Evolutionary conservation across 2,888 invertebrate genomes (phyloP).

Genomic region (Dryobotodes eremita): DNA sequence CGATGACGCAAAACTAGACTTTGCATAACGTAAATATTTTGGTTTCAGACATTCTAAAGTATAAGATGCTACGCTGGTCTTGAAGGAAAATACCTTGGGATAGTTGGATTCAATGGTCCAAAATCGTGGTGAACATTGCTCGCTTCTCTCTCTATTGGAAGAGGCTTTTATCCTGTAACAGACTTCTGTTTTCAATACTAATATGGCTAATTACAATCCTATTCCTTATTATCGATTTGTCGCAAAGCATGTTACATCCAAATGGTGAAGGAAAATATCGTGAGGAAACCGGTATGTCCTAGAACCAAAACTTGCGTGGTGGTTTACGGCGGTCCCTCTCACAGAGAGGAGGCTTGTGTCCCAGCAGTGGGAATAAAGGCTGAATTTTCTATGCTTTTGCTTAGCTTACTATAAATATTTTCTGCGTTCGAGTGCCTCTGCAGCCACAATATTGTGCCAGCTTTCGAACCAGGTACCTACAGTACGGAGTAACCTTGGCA

Average conservation of each 20-base stretch:
- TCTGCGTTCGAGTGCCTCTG: neutral
- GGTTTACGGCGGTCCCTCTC: neutral
- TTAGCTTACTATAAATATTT: neutral
- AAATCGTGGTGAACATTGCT: neutral
- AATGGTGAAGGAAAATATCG: neutral
- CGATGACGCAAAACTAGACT: conserved; percentile 8
- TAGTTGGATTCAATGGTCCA: no score
- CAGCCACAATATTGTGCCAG: neutral
- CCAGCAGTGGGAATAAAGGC: neutral
- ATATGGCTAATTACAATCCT: no score
- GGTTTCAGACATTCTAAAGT: conserved; percentile 3
- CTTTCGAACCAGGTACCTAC: neutral
- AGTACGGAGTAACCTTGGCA: conserved; percentile 45
- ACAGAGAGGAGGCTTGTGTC: neutral
- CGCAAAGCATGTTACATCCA: neutral
- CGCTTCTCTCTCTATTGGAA: neutral
- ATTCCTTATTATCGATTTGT: neutral
- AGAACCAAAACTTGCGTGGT: neutral
- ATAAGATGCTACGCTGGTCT: no score
- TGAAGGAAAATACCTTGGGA: neutral
- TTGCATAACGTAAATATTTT: conserved; percentile 10
- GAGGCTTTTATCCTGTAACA: no score
- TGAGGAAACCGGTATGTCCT: neutral
- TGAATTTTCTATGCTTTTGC: neutral
- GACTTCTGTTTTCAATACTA: neutral